Percentiles rank a stretch among this genome's conserved stretches.
Conservation (phyloP, 2,113 vertebrate genomes). For the Bufo bufo region DNA sequence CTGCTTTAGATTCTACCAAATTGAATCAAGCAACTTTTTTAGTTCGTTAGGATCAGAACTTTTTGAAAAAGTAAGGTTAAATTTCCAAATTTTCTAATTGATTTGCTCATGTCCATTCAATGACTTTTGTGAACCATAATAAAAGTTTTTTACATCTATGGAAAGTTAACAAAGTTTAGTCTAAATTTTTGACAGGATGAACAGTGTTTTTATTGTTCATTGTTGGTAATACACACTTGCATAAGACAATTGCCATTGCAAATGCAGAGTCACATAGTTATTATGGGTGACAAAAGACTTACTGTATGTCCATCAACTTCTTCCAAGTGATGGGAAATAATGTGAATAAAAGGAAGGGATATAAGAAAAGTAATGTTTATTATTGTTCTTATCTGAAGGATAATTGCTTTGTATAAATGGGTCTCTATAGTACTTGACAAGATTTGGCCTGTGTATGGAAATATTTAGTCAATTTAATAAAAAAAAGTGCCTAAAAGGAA, state of each 20-base stretch:
- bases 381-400: not conserved
- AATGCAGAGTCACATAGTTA: no score
- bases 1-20: no score
- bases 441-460: not conserved
- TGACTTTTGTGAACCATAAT: not conserved
- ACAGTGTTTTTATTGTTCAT: not conserved
- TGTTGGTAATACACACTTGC: not conserved
- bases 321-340: no score
- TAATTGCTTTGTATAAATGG: not conserved
- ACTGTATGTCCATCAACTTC: no score
- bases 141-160: not conserved
- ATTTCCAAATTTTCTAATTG: no score
- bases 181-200: not conserved
- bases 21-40: no score
- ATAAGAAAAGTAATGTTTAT: not conserved
- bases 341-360: no score
- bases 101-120: not conserved
- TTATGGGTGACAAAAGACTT: no score
- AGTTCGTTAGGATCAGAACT: no score
- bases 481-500: conserved; percentile 17
- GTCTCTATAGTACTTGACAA: not conserved
- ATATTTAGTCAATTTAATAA: not conserved
- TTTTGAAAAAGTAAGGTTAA: no score
- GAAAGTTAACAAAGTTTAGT: not conserved
- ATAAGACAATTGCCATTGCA: not conserved